Conservation (phyloP, 2,888 invertebrate genomes). For the Drosophila tanythrix region DNA sequence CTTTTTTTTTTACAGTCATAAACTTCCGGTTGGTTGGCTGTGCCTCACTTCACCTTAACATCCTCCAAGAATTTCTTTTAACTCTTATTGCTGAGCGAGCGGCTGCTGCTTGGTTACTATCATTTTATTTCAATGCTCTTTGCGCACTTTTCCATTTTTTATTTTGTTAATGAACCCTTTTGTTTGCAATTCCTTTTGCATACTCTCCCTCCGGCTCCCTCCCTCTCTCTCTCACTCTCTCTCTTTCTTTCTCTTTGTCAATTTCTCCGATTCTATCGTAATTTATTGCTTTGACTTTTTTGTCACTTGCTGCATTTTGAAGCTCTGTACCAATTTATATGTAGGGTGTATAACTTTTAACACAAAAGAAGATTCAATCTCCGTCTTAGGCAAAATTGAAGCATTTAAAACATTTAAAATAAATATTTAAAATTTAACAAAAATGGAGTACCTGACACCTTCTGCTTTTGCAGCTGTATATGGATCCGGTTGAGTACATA, state of each 20-base stretch:
- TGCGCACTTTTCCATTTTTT: slow-evolving; percentile 68
- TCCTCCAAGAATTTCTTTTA: slow-evolving; percentile 34
- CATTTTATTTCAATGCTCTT: slow-evolving; percentile 62
- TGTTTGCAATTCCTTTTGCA: slow-evolving; percentile 66
- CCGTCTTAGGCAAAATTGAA: background rate
- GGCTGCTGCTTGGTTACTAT: slow-evolving; percentile 19
- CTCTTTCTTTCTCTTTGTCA: background rate
- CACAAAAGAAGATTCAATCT: background rate
- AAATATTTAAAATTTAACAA: background rate
- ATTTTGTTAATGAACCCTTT: slow-evolving; percentile 79
- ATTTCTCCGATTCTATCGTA: slow-evolving; percentile 5
- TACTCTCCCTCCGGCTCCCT: background rate
- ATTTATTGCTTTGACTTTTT: slow-evolving; percentile 18
- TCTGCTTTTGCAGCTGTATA: background rate
- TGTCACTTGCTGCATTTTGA: background rate
- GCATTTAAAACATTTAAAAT: background rate
- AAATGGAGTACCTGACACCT: background rate
- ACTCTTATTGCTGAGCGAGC: slow-evolving; percentile 12
- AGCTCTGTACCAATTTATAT: slow-evolving; percentile 1
- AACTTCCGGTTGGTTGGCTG: slow-evolving; percentile 72
- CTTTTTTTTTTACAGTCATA: slow-evolving; percentile 54
- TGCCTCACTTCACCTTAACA: slow-evolving; percentile 9
- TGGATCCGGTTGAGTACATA: background rate
- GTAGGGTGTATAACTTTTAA: slow-evolving; percentile 17
- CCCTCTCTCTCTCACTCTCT: no score